phyloP scores from a whole-genome alignment of 2,797 vertebrate species.

The Peromyscus melanophrys region DNA sequence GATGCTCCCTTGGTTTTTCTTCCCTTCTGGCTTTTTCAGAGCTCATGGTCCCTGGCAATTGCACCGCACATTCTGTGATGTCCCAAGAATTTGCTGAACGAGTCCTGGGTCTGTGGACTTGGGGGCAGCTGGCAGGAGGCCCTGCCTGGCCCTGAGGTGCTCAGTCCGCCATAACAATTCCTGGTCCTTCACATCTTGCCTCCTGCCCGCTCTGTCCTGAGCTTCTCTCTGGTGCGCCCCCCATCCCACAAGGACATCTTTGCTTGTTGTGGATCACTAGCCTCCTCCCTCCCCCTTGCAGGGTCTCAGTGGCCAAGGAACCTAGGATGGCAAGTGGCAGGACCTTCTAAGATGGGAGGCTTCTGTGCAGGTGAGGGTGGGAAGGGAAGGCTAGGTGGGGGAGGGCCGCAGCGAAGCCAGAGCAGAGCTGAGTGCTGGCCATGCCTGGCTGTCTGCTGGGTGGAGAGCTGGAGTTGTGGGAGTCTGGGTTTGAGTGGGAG shows the following conservation, averaged over 20 bases:
- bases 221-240: too few relatives aligned
- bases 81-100: neutral
- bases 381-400: neutral
- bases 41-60: neutral
- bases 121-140: neutral
- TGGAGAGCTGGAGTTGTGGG: neutral
- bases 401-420: neutral
- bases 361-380: neutral
- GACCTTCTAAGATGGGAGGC: neutral
- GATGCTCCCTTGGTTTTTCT: neutral
- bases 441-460: neutral
- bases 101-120: neutral
- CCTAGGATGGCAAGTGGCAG: neutral
- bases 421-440: neutral
- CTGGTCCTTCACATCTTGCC: neutral
- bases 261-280: neutral
- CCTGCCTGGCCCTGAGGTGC: neutral
- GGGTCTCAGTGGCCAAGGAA: rapidly evolving
- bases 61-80: too few relatives aligned
- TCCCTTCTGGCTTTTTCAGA: neutral
- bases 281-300: rapidly evolving
- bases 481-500: conserved; percentile 30
- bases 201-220: neutral
- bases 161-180: neutral
- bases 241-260: neutral